phyloP scores from a whole-genome alignment of 2,888 invertebrate genomes.

The Heterodera filipjevi region DNA sequence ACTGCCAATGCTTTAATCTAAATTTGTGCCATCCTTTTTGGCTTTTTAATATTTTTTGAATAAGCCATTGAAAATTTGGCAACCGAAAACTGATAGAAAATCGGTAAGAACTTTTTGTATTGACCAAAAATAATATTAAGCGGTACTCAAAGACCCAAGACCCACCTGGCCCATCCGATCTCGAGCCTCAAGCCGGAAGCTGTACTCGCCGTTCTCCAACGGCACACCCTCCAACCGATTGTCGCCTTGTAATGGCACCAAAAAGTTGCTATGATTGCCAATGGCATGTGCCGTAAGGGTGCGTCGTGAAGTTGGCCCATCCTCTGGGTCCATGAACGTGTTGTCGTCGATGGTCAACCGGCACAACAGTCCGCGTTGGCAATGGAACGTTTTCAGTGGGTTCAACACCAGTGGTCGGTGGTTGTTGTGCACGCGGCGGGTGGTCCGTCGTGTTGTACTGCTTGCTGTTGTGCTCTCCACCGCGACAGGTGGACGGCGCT shows the following conservation, averaged over 20 bases:
- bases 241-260: constrained; percentile 24
- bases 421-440: constrained; percentile 32
- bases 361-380: constrained; percentile 52
- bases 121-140: too few species aligned
- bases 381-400: constrained; percentile 28
- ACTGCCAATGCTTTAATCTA: too few species aligned
- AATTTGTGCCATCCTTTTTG: too few species aligned
- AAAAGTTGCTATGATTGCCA: constrained; percentile 38
- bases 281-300: constrained; percentile 44
- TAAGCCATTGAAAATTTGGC: too few species aligned
- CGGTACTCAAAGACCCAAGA: too few species aligned
- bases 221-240: constrained; percentile 49
- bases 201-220: constrained; percentile 50
- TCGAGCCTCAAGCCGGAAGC: constrained; percentile 58
- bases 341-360: constrained; percentile 48
- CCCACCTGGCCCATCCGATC: constrained; percentile 46
- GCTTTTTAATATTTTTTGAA: too few species aligned
- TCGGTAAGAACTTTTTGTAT: too few species aligned
- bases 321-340: constrained; percentile 60
- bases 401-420: constrained; percentile 25
- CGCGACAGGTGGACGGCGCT: constrained; percentile 12
- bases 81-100: too few species aligned
- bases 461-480: background rate
- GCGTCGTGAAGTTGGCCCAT: constrained; percentile 53
- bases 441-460: constrained; percentile 29